These are phyloP conservation scores for Ophion slaviceki DNA, from an alignment of 2,888 invertebrate genomes.

Conservation along the genomic window DNA sequence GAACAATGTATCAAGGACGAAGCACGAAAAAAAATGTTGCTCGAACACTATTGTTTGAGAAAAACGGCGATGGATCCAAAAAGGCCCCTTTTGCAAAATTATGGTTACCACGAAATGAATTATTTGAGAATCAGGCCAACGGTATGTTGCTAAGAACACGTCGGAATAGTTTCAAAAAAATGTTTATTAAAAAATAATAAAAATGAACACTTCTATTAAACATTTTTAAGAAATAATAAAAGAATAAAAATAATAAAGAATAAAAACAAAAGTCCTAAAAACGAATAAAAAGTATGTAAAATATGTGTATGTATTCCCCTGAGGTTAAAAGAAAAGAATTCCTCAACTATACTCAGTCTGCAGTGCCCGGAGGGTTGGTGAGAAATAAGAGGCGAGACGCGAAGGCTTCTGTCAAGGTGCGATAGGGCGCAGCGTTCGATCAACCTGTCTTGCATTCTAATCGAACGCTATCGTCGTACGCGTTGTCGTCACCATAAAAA, in stretches of 20 bases:
- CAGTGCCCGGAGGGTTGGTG: background rate
- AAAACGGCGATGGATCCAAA: too few relatives aligned
- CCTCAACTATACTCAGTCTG: background rate
- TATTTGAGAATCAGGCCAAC: too few relatives aligned
- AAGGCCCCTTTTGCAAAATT: too few relatives aligned
- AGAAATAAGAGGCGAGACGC: slow-evolving; percentile 29
- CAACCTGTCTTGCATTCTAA: slow-evolving; percentile 76
- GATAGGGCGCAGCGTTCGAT: slow-evolving; percentile 73
- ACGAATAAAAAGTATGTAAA: too few relatives aligned
- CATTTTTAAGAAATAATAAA: too few relatives aligned
- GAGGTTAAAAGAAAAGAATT: background rate
- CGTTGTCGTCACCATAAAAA: slow-evolving; percentile 35
- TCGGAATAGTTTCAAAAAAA: too few relatives aligned
- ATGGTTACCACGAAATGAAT: too few relatives aligned
- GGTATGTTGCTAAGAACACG: too few relatives aligned
- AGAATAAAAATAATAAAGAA: background rate
- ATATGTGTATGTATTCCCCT: too few relatives aligned
- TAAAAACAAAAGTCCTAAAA: background rate
- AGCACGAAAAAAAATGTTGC: too few relatives aligned
- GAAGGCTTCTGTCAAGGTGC: slow-evolving; percentile 54
- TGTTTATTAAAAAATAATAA: background rate
- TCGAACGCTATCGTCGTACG: slow-evolving; percentile 57
- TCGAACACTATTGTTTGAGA: too few relatives aligned
- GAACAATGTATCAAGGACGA: too few relatives aligned
- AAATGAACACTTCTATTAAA: background rate